phyloP scores from a whole-genome alignment of 2,797 vertebrate genomes.

The Diceros bicornis region DNA sequence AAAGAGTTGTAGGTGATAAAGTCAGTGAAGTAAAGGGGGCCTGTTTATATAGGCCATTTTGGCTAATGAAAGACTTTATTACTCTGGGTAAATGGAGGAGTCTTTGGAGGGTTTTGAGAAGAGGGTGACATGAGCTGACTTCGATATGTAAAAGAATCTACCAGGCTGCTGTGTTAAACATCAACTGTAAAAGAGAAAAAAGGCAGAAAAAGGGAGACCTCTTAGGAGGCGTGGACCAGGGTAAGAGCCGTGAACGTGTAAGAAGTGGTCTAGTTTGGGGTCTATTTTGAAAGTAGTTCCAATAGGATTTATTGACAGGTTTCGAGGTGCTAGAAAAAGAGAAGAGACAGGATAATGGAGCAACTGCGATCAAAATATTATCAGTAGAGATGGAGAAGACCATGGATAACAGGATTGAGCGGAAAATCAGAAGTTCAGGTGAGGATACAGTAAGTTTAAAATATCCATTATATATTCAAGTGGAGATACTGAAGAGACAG shows the following conservation, averaged over 20 bases:
- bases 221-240: background rate
- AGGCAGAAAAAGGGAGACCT: background rate
- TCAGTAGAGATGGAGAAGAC: background rate
- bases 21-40: background rate
- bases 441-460: background rate
- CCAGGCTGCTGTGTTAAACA: background rate
- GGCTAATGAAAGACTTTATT: background rate
- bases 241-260: background rate
- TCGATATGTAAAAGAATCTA: background rate
- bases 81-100: background rate
- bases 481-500: background rate
- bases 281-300: background rate
- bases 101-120: background rate
- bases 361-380: background rate
- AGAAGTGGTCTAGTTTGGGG: background rate
- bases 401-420: background rate
- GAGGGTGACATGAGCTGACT: background rate
- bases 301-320: background rate
- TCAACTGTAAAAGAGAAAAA: background rate
- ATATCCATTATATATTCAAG: background rate
- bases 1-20: background rate
- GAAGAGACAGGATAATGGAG: background rate
- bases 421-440: background rate
- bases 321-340: slow-evolving; percentile 9
- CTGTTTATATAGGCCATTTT: background rate